Evolutionary conservation across 1,140 invertebrate genomes (phyloP), one percentile per base, ranked within the genome.

Genomic region (Cardiocondyla obscurior): DNA sequence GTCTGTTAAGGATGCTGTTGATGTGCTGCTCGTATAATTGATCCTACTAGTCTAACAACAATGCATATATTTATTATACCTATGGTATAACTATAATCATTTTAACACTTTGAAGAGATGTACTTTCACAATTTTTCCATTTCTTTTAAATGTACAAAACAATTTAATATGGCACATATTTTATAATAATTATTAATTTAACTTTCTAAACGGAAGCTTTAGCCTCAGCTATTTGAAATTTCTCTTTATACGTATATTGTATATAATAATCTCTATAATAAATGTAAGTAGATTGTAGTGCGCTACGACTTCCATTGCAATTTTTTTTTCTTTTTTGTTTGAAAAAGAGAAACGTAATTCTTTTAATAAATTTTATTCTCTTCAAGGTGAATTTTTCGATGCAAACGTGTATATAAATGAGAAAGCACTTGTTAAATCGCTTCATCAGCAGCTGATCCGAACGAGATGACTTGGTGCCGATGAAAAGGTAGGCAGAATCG

Each of bases 401-500:
- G 30, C 39, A 53, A 82, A 65, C 44, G 25, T 67, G 16, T 73
- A 30, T 19, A 46, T 83, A 46, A 83, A 73, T 65, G 69, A 73
- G 39, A 82, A 73, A 74, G 64, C 64, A 84, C 62, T 84, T 65
- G 74, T 81, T 60, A 25, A 79, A 79, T 79, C 46, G 49, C 46
- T 79, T 44, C 33, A 65, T 74, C 83, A 67, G 55, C 67, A 67
- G 77, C 44, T 19, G 81, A 51, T 82, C 49, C 42, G 53, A 73
- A 79, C 65, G 76, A 70, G 82, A 82, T 36, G 57, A 72, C 82
- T 53, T 53, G 49, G 42, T 79, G 70, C 57, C 49, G 69, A 86
- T 44, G 73, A 74, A 89, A 89, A 89, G 88, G 88, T 89, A 89
- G 88, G 88, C 87, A 85, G 81, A 86, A 81, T 62, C 70, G 81